Evolutionary conservation across 2,797 vertebrate genomes (phyloP).

Genomic region (Prionace glauca): DNA sequence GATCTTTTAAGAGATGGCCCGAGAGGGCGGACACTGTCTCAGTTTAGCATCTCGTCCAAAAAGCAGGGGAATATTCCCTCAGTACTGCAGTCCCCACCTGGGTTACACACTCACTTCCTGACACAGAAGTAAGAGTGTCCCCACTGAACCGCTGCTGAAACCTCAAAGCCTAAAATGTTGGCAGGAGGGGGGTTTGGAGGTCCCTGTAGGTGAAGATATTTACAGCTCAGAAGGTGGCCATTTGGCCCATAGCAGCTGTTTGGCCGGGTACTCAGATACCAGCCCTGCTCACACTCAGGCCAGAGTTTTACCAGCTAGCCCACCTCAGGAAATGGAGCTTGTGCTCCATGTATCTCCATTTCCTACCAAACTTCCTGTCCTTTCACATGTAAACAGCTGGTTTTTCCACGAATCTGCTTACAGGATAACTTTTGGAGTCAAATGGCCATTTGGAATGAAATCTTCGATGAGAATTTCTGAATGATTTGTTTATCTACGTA

Average conservation of each 20-base stretch:
- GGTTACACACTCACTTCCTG: not conserved
- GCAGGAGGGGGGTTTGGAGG: too few species aligned
- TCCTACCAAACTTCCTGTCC: too few species aligned
- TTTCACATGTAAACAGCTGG: too few species aligned
- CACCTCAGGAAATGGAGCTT: too few species aligned
- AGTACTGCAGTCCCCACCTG: not conserved
- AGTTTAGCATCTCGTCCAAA: not conserved
- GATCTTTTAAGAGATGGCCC: not conserved
- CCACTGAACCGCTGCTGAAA: not conserved
- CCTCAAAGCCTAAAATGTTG: not conserved
- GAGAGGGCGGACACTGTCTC: too few species aligned
- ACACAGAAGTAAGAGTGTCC: not conserved
- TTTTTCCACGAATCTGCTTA: not conserved
- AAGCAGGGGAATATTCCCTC: not conserved
- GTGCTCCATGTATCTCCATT: not conserved
- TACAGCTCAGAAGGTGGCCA: not conserved
- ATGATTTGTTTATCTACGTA: not conserved
- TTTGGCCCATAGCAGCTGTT: not conserved
- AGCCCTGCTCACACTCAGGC: not conserved
- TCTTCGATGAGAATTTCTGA: not conserved
- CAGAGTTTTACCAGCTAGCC: too few species aligned
- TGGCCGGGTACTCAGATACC: not conserved
- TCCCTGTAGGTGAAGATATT: not conserved
- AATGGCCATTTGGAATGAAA: not conserved
- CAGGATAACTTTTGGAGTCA: not conserved